Percentiles rank a stretch among this genome's conserved stretches.
These are phyloP conservation scores for Diglossa brunneiventris DNA, from an alignment of 2,113 vertebrate species.

Conservation along the genomic window DNA sequence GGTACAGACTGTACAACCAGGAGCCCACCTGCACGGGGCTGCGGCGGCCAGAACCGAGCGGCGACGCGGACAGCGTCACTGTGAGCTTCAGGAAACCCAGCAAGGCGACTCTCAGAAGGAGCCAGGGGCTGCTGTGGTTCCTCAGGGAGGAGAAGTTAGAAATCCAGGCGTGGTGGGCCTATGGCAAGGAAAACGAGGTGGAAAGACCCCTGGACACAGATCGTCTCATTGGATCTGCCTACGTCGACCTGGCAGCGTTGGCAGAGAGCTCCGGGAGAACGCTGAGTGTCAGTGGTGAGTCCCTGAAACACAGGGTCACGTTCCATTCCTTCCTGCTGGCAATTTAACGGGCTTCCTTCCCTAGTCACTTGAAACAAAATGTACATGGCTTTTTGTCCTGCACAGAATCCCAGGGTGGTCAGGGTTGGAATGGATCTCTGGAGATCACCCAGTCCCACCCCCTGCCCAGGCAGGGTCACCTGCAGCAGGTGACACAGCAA, in stretches of 20 bases:
- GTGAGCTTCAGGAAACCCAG: constrained; percentile 78
- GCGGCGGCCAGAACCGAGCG: constrained; percentile 74
- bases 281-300: constrained; percentile 85
- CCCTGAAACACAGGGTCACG: neutral
- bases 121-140: constrained; percentile 87
- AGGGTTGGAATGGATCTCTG: neutral
- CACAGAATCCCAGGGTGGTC: neutral
- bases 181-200: constrained; percentile 73
- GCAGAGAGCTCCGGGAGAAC: constrained; percentile 66
- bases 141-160: constrained; percentile 89
- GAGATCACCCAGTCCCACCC: neutral
- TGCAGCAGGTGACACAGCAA: neutral
- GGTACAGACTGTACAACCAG: constrained; percentile 86
- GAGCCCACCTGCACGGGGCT: constrained; percentile 83
- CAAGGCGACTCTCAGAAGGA: constrained; percentile 72
- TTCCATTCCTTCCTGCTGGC: neutral
- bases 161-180: constrained; percentile 90
- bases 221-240: constrained; percentile 89
- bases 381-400: neutral
- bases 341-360: neutral
- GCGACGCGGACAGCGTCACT: constrained; percentile 48
- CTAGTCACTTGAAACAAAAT: neutral
- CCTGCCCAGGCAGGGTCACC: neutral
- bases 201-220: constrained; percentile 86
- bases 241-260: constrained; percentile 81